Evolutionary conservation across 2,888 invertebrate genomes (phyloP).

Genomic region (Oscheius sp.): DNA sequence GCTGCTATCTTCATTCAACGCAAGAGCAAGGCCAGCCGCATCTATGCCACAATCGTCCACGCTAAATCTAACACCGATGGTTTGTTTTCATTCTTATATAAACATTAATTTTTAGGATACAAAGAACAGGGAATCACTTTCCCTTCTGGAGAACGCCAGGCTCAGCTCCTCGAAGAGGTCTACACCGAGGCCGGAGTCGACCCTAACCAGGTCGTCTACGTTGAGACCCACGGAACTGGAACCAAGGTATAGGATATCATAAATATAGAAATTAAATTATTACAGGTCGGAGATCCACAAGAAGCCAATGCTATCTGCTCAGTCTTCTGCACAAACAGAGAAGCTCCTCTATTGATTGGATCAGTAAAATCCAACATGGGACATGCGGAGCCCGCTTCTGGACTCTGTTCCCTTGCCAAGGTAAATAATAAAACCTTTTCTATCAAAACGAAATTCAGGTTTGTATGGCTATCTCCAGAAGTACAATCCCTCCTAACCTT

Average conservation of each 20-base stretch:
- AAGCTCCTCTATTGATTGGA: constrained; percentile 84
- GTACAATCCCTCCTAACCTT: constrained; percentile 87
- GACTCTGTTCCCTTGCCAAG: constrained; percentile 70
- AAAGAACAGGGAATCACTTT: constrained; percentile 73
- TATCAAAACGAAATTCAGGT: constrained; percentile 69
- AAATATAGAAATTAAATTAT: background rate
- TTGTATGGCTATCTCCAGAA: constrained; percentile 89
- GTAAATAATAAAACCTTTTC: constrained; percentile 31
- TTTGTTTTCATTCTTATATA: constrained; percentile 3
- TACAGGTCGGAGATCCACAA: constrained; percentile 88
- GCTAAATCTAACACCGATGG: constrained; percentile 93
- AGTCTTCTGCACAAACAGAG: constrained; percentile 84
- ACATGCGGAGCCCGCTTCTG: constrained; percentile 85
- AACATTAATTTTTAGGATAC: constrained; percentile 46
- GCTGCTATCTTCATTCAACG: constrained; percentile 70
- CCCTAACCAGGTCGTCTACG: constrained; percentile 85
- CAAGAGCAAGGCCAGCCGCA: constrained; percentile 62
- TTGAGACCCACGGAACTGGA: constrained; percentile 98
- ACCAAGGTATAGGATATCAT: constrained; percentile 78
- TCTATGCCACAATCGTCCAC: constrained; percentile 76
- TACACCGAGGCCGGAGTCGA: constrained; percentile 79
- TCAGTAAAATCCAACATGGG: constrained; percentile 99
- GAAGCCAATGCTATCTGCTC: constrained; percentile 94
- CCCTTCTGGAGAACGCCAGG: constrained; percentile 78
- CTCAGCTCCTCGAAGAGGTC: constrained; percentile 78